phyloP scores from a whole-genome alignment of 2,888 invertebrate species.

The Diloba caeruleocephala region DNA sequence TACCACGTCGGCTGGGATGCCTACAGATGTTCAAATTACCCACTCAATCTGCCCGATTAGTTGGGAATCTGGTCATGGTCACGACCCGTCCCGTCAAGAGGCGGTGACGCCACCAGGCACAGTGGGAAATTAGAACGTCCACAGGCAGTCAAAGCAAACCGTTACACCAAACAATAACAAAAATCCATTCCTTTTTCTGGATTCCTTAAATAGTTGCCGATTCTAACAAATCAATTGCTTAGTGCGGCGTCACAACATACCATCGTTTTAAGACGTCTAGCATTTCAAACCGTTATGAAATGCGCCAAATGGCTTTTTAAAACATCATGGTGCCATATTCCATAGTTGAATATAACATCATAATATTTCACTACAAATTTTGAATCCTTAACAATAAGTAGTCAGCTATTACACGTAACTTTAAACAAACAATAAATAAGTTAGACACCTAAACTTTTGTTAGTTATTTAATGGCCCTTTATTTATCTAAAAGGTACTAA shows the following conservation, averaged over 20 bases:
- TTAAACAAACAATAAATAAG: neutral
- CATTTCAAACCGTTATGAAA: slow-evolving; percentile 11
- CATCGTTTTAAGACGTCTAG: slow-evolving; percentile 13
- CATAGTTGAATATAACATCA: slow-evolving; percentile 11
- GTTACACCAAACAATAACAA: slow-evolving; percentile 2
- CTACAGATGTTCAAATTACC: slow-evolving; percentile 1
- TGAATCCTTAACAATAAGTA: slow-evolving; percentile 4
- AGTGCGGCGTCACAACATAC: slow-evolving; percentile 12
- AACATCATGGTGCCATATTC: slow-evolving; percentile 5
- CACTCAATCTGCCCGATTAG: neutral
- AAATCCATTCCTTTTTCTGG: too few species aligned
- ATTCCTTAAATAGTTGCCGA: too few species aligned
- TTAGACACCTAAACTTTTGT: slow-evolving; percentile 8
- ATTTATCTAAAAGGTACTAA: slow-evolving; percentile 16
- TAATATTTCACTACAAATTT: slow-evolving; percentile 9
- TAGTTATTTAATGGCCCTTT: slow-evolving; percentile 7
- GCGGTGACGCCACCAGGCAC: neutral
- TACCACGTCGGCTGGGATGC: neutral
- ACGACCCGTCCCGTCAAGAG: too few species aligned
- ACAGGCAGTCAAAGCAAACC: neutral
- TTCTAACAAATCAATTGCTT: slow-evolving; percentile 13
- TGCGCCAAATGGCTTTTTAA: slow-evolving; percentile 5
- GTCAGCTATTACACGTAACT: neutral
- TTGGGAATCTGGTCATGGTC: too few species aligned
- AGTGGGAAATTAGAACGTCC: slow-evolving; percentile 1